phyloP scores from a whole-genome alignment of 2,113 vertebrate genomes.

The Herpetotheres cachinnans region DNA sequence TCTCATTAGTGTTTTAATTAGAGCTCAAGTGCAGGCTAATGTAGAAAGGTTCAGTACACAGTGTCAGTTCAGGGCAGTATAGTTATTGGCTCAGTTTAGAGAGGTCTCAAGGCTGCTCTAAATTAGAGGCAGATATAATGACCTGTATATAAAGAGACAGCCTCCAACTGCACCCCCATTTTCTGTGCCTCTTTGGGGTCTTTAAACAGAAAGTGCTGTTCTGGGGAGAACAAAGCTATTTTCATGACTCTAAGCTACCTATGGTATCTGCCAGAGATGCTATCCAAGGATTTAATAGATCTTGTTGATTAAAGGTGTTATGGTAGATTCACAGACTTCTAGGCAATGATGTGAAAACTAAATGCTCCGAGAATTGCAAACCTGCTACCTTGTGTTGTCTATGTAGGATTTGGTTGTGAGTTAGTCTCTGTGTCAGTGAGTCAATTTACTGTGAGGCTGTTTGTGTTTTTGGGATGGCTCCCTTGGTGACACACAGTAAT shows the following conservation, averaged over 20 bases:
- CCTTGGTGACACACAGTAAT: not conserved
- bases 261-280: not conserved
- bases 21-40: not conserved
- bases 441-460: not conserved
- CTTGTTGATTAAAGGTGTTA: not conserved
- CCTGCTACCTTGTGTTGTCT: not conserved
- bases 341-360: not conserved
- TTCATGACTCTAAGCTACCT: not conserved
- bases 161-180: not conserved
- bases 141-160: not conserved
- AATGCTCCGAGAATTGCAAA: not conserved
- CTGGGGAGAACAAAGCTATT: not conserved
- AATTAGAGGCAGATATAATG: not conserved
- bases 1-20: not conserved
- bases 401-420: not conserved
- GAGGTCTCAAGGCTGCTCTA: not conserved
- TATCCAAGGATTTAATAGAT: not conserved
- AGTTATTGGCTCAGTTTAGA: not conserved
- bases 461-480: not conserved
- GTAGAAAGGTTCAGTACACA: not conserved
- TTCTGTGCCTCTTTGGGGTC: not conserved
- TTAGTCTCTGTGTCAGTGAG: not conserved
- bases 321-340: not conserved
- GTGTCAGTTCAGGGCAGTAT: not conserved
- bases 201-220: not conserved